Evolutionary conservation across 2,113 vertebrate genomes (phyloP).

Genomic region (mouse (Mus musculus)): GRCm39 chr6:143244001-143244500

Average conservation of each 20-base stretch:
- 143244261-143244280: conserved; percentile 35
- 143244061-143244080: conserved; percentile 16
- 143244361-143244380: background rate
- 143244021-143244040: conserved; percentile 39
- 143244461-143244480: background rate
- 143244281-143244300: too few relatives aligned
- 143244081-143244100: background rate
- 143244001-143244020: conserved; percentile 47
- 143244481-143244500: background rate
- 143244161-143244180: background rate
- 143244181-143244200: background rate
- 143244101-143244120: background rate
- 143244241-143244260: conserved; percentile 65
- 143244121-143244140: background rate
- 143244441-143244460: background rate
- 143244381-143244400: too few relatives aligned
- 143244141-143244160: background rate
- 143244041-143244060: conserved; percentile 48
- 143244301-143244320: background rate
- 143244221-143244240: conserved; percentile 39
- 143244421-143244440: background rate
- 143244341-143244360: background rate
- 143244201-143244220: background rate
- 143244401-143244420: background rate
- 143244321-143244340: background rate